These are phyloP conservation scores for Mirounga angustirostris DNA, from an alignment of 2,113 vertebrate genomes.

Conservation along the genomic window DNA sequence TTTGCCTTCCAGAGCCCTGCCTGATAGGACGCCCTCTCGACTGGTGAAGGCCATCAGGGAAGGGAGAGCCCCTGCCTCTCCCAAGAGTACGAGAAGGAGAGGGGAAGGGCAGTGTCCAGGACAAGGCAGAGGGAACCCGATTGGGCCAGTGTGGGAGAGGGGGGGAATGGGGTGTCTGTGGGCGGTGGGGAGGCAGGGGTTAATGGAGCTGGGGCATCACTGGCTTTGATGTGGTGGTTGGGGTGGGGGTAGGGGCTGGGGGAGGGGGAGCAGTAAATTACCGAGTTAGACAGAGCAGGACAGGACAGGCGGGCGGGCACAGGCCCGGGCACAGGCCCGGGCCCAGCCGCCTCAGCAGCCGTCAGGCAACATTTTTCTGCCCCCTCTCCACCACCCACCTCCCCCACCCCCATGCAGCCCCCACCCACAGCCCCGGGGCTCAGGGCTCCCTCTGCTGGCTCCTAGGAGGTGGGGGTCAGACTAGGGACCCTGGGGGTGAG, in stretches of 20 bases:
- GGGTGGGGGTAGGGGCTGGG: constrained; percentile 74
- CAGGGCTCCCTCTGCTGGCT: constrained; percentile 83
- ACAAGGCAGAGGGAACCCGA: neutral
- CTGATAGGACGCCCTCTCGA: neutral
- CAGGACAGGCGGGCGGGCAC: constrained; percentile 83
- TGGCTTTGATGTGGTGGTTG: constrained; percentile 79
- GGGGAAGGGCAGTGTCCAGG: neutral
- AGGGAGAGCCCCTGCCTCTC: neutral
- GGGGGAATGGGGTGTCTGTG: neutral
- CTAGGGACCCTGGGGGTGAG: neutral
- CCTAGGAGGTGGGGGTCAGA: constrained; percentile 72
- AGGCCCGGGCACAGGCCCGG: constrained; percentile 84
- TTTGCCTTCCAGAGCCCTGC: neutral
- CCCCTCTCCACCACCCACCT: constrained; percentile 81
- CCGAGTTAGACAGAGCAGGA: constrained; percentile 83
- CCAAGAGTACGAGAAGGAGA: neutral
- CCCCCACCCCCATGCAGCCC: constrained; percentile 73
- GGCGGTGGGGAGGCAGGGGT: constrained; percentile 79
- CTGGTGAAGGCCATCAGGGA: neutral
- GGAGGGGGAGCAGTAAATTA: constrained; percentile 83
- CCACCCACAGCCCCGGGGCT: constrained; percentile 83
- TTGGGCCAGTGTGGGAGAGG: neutral
- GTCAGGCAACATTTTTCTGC: constrained; percentile 85
- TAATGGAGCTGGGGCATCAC: constrained; percentile 79
- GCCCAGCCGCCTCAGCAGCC: constrained; percentile 78